These are phyloP conservation scores for Iphiclides podalirius DNA, from an alignment of 2,888 invertebrate species.

Conservation along the genomic window DNA sequence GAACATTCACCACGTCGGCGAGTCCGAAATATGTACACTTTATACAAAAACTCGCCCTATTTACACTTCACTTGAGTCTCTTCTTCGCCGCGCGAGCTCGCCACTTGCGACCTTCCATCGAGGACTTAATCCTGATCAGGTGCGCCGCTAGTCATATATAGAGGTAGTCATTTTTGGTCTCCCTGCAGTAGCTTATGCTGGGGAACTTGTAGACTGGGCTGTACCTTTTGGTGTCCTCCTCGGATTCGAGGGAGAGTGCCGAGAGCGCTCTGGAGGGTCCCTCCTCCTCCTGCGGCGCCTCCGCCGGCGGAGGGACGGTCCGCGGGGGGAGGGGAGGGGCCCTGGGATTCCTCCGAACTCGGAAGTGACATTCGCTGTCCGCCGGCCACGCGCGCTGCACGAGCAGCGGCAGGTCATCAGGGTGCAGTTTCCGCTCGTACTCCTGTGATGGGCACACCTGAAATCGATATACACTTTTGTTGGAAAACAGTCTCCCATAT, in stretches of 20 bases:
- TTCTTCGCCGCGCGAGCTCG: conserved; percentile 45
- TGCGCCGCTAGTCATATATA: conserved; percentile 66
- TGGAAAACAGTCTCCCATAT: no score
- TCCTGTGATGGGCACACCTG: conserved; percentile 88
- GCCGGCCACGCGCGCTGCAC: conserved; percentile 89
- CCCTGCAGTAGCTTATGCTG: conserved; percentile 68
- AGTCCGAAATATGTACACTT: conserved; percentile 53
- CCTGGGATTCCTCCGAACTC: conserved; percentile 90
- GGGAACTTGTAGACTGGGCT: conserved; percentile 75
- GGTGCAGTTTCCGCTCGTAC: conserved; percentile 92
- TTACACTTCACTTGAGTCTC: conserved; percentile 57
- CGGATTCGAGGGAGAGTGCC: conserved; percentile 67
- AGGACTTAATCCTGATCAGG: conserved; percentile 39
- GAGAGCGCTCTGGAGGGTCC: conserved; percentile 65
- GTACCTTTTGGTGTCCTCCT: conserved; percentile 62
- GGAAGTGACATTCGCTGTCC: conserved; percentile 87
- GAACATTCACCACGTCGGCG: conserved; percentile 34
- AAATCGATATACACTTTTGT: conserved; percentile 26
- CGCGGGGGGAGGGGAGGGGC: conserved; percentile 87
- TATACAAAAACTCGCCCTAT: conserved; percentile 49
- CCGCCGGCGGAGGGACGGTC: conserved; percentile 54
- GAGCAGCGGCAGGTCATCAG: conserved; percentile 90
- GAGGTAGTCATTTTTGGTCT: conserved; percentile 71
- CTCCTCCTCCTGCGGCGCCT: conserved; percentile 51
- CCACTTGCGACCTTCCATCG: conserved; percentile 36